These are phyloP conservation scores for Notothenia rossii DNA, from an alignment of 2,113 vertebrate genomes.

Conservation along the genomic window DNA sequence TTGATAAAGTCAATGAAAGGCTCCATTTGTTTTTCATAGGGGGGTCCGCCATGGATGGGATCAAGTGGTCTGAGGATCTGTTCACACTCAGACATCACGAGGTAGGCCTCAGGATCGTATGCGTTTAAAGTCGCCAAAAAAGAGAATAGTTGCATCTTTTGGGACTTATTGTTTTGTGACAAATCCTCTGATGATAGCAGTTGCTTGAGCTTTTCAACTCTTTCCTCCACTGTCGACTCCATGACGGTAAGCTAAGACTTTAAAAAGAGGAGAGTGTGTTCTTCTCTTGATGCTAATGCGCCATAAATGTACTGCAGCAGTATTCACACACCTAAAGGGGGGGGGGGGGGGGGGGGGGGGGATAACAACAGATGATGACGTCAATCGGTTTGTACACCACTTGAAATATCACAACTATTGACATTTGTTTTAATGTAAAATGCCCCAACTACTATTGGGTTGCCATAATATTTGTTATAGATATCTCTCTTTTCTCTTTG, in stretches of 20 bases:
- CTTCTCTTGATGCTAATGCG: not conserved
- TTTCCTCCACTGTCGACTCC: not conserved
- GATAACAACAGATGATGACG: not conserved
- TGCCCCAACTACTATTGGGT: no score
- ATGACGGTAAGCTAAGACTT: not conserved
- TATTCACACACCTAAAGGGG: slow-evolving; percentile 10
- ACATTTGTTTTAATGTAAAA: not conserved
- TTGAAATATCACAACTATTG: not conserved
- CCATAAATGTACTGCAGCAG: not conserved
- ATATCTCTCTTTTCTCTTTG: no score
- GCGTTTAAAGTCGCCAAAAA: slow-evolving; percentile 55
- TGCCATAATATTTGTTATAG: no score
- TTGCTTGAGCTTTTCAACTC: not conserved
- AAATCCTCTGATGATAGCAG: not conserved
- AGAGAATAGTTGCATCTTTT: slow-evolving; percentile 51
- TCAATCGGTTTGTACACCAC: not conserved
- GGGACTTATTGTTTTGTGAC: rapidly evolving
- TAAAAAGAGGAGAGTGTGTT: not conserved
- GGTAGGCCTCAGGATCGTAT: slow-evolving; percentile 50
- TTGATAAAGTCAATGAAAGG: slow-evolving; percentile 31
- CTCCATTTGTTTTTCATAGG: slow-evolving; percentile 53
- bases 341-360: no score
- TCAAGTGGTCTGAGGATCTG: slow-evolving; percentile 53
- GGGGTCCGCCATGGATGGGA: slow-evolving; percentile 39
- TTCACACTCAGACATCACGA: slow-evolving; percentile 49